Evolutionary conservation across 2,888 invertebrate genomes (phyloP).

Genomic region (Meiosimyza decipiens): DNA sequence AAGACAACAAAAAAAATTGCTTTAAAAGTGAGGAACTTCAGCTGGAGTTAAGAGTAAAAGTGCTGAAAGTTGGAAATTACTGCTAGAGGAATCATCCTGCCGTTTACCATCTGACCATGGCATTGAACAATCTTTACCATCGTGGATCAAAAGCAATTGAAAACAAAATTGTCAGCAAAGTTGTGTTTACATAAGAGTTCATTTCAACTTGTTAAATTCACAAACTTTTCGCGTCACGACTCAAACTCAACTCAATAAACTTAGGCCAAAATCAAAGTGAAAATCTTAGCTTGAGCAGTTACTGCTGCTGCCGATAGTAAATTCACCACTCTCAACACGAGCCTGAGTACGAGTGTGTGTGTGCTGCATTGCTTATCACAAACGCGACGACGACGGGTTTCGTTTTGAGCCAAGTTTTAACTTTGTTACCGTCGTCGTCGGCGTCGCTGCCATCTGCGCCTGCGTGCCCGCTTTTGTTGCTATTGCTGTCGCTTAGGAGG

Average conservation of each 20-base stretch:
- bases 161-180: too few species aligned
- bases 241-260: too few species aligned
- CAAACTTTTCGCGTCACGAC: too few species aligned
- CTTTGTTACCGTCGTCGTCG: constrained; percentile 13
- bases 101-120: too few species aligned
- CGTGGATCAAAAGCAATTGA: too few species aligned
- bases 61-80: too few species aligned
- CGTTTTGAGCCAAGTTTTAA: constrained; percentile 38
- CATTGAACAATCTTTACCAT: too few species aligned
- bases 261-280: constrained; percentile 9
- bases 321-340: constrained; percentile 28
- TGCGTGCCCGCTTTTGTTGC: background rate
- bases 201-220: too few species aligned
- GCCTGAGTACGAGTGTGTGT: constrained; percentile 12
- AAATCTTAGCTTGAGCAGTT: constrained; percentile 5
- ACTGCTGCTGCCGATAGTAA: background rate
- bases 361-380: background rate
- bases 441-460: background rate
- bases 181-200: too few species aligned
- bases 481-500: constrained; percentile 8
- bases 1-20: background rate
- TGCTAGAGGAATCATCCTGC: too few species aligned
- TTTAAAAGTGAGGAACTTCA: too few species aligned
- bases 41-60: too few species aligned
- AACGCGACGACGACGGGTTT: constrained; percentile 17